Base-by-base conservation (phyloP, 2,113 vertebrate species). In the Ellobius talpinus region DNA sequence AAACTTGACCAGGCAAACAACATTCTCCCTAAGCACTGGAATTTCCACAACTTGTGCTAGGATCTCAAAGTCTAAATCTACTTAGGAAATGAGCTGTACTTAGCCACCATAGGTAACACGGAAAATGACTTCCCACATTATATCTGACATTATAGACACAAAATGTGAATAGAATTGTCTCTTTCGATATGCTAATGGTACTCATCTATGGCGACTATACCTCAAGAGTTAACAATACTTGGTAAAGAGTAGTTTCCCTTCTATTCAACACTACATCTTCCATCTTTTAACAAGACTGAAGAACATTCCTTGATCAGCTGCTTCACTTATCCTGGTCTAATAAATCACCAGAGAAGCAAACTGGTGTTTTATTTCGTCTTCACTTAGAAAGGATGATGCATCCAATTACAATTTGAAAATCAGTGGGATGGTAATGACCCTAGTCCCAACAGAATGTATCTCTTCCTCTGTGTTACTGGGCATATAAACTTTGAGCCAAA, bases 231-330 rank as follows among this genome's bases (percentile, higher is more conserved):
- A 74, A 90, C 10, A 91, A 76, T 21, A 4, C 33, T 3, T 10
- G 23, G 7, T 70, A 58, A 3, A 55, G 63, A 85, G 31, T 58
- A 93, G 31, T 50, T 33, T 31, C 72, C 39, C 24, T 47, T 79
- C n/a, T 55, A 29, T 61, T 47, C 78, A 50, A 63, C 87, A 17
- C 66, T 91, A 58, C 72, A 63, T 1, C n/a, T 72, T 87, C 5
- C 68, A 91, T 36, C 26, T 88, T 72, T 90, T 42, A 65, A 8
- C 31, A 93, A 81, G 45, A 81, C 24, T 96, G n/a, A 85, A 61
- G 21, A 76, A 81, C 8, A 26, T 50, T 2, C n/a, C 52, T 84
- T 76, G 65, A 47, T 77, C 55, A 77, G 81, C 88, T n/a, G 26
- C 72, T 63, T 90, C 36, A 79, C n/a, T 76, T 58, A 70, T 4